Evolutionary conservation across 2,113 vertebrate genomes (phyloP), one percentile per base, ranked within the genome.

Genomic region (Perca fluviatilis): DNA sequence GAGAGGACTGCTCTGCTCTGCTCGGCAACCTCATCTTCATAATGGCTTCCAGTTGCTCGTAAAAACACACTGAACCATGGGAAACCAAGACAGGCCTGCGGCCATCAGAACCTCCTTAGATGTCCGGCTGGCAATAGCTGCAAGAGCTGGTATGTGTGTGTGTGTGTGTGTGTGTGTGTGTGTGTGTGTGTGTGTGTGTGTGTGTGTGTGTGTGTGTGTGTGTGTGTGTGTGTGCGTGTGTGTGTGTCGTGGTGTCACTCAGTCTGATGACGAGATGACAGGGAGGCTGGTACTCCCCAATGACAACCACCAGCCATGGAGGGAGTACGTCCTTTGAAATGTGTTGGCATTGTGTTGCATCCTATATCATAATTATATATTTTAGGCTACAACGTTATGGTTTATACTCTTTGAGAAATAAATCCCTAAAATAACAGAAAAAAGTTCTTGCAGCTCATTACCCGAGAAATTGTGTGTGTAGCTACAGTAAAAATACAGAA

Each of bases 21-120:
- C 84, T 85, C 93, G 86, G 88, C 93, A 87, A 92, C 84, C 93
- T 94, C 93, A 92, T 93, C 93, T 93, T 88, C 92, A 87, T 95
- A 95, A 95, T 95, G 93, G 92, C 91, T 95, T 95, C 94, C 95
- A 95, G 94, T 95, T 77, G 85, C 94, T 95, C 91, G 80, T 95
- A 95, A 95, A 92, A 91, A 66, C 40, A 93, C 89, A 89, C 77
- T 46, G 70, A 90, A 80, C 82, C 88, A 89, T 94, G 91, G 92
- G 92, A 92, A 94, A 93, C 86, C 87, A 74, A 84, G 86, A 92
- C 81, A 87, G 86, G 82, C 74, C 82, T 90, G 85, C 65, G 80
- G 80, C 75, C 84, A 85, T 84, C 88, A 85, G 85, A 89, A 67
- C 76, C 79, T 90, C 64, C 76, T 86, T 78, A 51, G 72, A 87